Conservation (phyloP, 2,797 vertebrate genomes). For the Bovichtus variegatus region DNA sequence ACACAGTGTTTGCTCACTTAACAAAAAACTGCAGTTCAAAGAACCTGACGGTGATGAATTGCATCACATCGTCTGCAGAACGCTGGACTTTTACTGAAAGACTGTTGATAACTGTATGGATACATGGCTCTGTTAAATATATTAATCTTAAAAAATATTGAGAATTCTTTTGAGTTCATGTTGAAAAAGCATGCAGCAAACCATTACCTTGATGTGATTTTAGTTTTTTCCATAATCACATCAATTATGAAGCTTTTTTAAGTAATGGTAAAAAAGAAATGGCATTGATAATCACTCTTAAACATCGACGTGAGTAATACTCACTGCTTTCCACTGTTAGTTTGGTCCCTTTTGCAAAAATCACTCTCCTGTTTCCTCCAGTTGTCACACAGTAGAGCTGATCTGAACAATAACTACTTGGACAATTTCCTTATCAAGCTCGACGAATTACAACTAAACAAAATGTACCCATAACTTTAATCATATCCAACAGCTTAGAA, state of each 20-base stretch:
- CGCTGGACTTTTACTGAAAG: neutral
- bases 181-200: neutral
- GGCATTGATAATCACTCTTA: no score
- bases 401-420: constrained; percentile 20
- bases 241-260: neutral
- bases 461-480: no score
- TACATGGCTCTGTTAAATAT: neutral
- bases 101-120: neutral
- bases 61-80: constrained; percentile 10
- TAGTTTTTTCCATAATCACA: neutral
- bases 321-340: constrained; percentile 29
- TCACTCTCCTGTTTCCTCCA: neutral
- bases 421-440: neutral
- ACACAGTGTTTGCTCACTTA: constrained; percentile 23
- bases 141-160: neutral
- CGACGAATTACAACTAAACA: neutral
- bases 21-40: neutral
- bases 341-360: constrained; percentile 40
- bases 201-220: neutral
- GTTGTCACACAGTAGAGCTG: constrained; percentile 18
- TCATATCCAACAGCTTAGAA: neutral
- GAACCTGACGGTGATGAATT: neutral
- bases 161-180: neutral
- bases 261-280: neutral
- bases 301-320: no score